A percentile compares a stretch with the other conserved stretches of the same genome.
These are phyloP conservation scores for Hepsetus odoe DNA, from an alignment of 2,113 vertebrate species.

Conservation along the genomic window DNA sequence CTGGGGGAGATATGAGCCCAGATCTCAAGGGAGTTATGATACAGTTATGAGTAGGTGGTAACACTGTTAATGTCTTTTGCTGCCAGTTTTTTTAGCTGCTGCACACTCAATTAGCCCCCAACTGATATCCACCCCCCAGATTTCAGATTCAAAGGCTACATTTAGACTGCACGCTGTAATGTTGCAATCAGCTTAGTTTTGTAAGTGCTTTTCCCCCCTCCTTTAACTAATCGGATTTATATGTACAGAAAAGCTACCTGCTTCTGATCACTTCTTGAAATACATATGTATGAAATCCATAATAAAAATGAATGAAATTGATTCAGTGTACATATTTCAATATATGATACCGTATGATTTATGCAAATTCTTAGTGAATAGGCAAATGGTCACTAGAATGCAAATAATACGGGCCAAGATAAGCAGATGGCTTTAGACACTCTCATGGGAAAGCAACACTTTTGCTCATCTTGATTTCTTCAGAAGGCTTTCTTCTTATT, in stretches of 20 bases:
- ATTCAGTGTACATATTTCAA: background rate
- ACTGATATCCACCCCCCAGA: conserved; percentile 30
- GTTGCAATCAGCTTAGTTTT: conserved; percentile 34
- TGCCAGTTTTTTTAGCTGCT: conserved; percentile 40
- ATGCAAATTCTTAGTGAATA: background rate
- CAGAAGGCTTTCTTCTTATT: background rate
- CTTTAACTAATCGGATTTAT: conserved; percentile 27
- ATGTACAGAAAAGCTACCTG: background rate
- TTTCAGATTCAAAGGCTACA: background rate
- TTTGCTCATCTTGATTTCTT: background rate
- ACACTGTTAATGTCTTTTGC: conserved; percentile 39
- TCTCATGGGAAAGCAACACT: background rate
- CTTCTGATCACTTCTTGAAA: conserved; percentile 1
- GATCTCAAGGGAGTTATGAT: conserved; percentile 35
- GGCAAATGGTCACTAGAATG: too few relatives aligned
- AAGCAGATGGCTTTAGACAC: background rate
- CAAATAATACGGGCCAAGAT: background rate
- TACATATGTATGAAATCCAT: background rate
- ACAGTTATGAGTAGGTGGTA: conserved; percentile 47
- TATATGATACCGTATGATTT: background rate
- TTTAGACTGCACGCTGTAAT: conserved; percentile 15
- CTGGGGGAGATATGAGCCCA: conserved; percentile 42
- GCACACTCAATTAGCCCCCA: conserved; percentile 45
- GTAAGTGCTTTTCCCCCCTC: background rate
- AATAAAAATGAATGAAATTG: background rate